A percentile compares a stretch with the other conserved stretches of the same genome.
Evolutionary conservation across 1,140 invertebrate species (phyloP).

Genomic region (Drosophila sulfurigaster): DNA sequence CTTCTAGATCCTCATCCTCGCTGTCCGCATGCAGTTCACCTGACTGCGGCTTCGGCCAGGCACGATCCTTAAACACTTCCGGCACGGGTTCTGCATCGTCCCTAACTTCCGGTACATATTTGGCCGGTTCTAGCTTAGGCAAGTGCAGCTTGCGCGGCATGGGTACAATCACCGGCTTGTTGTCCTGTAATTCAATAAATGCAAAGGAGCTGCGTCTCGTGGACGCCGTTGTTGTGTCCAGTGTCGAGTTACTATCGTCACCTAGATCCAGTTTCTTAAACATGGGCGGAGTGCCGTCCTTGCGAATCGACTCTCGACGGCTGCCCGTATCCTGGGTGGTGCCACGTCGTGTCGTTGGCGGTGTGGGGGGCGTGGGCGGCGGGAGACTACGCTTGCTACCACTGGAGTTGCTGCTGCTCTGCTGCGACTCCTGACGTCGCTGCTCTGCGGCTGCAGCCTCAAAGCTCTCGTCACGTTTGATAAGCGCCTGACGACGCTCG

Average conservation of each 20-base stretch:
- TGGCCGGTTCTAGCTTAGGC: conserved; percentile 59
- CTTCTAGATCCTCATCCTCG: conserved; percentile 46
- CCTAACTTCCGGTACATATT: conserved; percentile 53
- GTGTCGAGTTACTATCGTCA: conserved; percentile 42
- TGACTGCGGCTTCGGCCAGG: conserved; percentile 72
- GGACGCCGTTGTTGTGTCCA: conserved; percentile 65
- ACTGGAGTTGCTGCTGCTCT: conserved; percentile 73
- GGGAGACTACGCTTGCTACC: conserved; percentile 66
- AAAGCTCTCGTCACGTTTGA: conserved; percentile 74
- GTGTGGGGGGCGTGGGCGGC: conserved; percentile 46
- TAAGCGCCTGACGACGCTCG: conserved; percentile 69
- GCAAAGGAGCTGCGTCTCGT: conserved; percentile 81
- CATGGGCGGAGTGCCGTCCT: conserved; percentile 74
- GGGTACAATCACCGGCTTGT: conserved; percentile 77
- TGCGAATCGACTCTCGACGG: conserved; percentile 27
- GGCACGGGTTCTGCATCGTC: conserved; percentile 59
- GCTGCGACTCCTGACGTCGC: conserved; percentile 57
- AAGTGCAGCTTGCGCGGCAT: conserved; percentile 77
- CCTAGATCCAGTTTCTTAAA: conserved; percentile 73
- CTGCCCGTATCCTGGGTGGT: conserved; percentile 62
- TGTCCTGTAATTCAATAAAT: conserved; percentile 82
- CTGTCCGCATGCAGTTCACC: conserved; percentile 20
- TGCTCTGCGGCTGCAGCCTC: conserved; percentile 65
- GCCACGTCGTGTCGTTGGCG: conserved; percentile 37
- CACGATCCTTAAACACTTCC: conserved; percentile 74